Conservation (phyloP, 2,797 vertebrate species). For the Alosa sapidissima region DNA sequence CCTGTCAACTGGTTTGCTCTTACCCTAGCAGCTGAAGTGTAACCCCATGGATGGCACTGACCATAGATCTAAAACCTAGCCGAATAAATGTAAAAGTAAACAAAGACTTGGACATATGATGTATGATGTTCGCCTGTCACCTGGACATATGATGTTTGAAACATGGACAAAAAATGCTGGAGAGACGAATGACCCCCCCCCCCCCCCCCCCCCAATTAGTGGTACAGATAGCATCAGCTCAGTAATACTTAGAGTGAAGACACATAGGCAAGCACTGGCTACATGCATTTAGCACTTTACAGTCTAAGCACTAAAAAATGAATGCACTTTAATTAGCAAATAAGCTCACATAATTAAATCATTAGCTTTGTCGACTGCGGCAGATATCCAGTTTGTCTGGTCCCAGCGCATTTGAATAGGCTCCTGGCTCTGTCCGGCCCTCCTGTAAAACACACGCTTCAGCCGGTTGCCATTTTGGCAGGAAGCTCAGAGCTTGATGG, state of each 20-base stretch:
- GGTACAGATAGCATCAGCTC: slow-evolving; percentile 14
- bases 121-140: neutral
- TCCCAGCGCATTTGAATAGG: slow-evolving; percentile 21
- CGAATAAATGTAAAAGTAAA: neutral
- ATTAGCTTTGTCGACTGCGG: slow-evolving; percentile 21
- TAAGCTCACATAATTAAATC: slow-evolving; percentile 26
- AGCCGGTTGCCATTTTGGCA: neutral
- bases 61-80: neutral
- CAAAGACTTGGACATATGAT: neutral
- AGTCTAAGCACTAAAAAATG: slow-evolving; percentile 25
- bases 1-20: neutral
- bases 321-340: slow-evolving; percentile 27
- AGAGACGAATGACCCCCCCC: neutral
- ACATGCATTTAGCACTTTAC: slow-evolving; percentile 26
- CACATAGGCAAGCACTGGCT: slow-evolving; percentile 17
- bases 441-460: slow-evolving; percentile 1
- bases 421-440: neutral
- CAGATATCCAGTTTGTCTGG: slow-evolving; percentile 21
- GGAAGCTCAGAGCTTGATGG: neutral
- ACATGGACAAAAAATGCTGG: neutral
- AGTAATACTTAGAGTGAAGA: slow-evolving; percentile 2
- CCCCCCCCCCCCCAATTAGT: neutral
- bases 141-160: neutral
- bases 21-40: neutral
- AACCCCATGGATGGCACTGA: neutral